These are phyloP conservation scores for Raja brachyura DNA, from an alignment of 2,113 vertebrate genomes.

Conservation along the genomic window DNA sequence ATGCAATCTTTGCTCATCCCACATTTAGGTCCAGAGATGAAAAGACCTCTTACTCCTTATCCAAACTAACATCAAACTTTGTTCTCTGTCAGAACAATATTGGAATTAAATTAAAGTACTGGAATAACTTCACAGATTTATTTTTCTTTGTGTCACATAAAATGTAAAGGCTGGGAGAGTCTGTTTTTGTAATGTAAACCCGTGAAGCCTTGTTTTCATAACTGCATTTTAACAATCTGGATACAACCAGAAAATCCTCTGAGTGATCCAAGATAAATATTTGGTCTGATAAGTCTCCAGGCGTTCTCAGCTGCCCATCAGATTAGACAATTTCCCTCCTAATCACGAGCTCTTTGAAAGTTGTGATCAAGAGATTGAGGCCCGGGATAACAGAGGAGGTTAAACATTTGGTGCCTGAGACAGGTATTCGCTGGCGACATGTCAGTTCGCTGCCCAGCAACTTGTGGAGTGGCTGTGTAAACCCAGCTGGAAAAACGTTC, in stretches of 20 bases:
- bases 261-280: conserved; percentile 26
- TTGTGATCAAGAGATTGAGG: background rate
- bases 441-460: background rate
- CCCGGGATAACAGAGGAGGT: background rate
- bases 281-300: background rate
- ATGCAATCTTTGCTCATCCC: too few relatives aligned
- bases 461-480: background rate
- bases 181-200: background rate
- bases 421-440: background rate
- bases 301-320: background rate
- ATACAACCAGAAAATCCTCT: background rate
- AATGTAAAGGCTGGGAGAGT: background rate
- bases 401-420: background rate
- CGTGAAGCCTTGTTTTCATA: background rate
- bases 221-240: background rate
- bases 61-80: too few relatives aligned
- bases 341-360: background rate
- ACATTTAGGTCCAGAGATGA: too few relatives aligned
- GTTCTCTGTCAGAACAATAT: too few relatives aligned
- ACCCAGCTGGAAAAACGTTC: conserved; percentile 7
- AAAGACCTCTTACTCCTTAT: too few relatives aligned
- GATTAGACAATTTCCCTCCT: background rate
- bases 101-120: too few relatives aligned
- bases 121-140: too few relatives aligned
- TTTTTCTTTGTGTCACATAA: background rate